Base-by-base conservation (phyloP, 2,888 invertebrate genomes). In the Chrysomela aeneicollis region DNA sequence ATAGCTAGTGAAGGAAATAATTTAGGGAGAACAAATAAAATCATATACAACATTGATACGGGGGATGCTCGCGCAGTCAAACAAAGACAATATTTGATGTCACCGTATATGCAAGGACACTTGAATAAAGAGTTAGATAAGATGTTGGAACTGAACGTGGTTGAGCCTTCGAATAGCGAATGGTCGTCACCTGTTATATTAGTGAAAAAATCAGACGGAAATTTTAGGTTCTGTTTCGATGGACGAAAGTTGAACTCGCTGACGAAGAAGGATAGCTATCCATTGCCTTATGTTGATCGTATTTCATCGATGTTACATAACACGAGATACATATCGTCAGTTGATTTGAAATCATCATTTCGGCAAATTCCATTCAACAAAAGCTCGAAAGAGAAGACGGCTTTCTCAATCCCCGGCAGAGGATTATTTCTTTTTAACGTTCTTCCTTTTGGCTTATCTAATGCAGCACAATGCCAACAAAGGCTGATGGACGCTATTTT, bases 201-300 rank as follows among this genome's bases (percentile, higher is more conserved):
- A 22, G 61, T 65, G 30, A 65, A 46, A 57, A 65, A 61, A 26
- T n/a, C n/a, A n/a, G n/a, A n/a, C n/a, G n/a, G n/a, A n/a, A n/a
- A n/a, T n/a, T n/a, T n/a, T n/a, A n/a, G 63, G 1, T 58, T 67
- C 53, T 63, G 63, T 57, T 67, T 67, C 52, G 66, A 66, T 30
- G 67, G 64, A 3, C 15, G 67, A 12, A 57, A 59, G 12, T 22
- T 67, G 2, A 67, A 67, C 47, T n/a, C 58, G 17, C 10, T 67
- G 6, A 63, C 63, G 55, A 69, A 63, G 51, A 58, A 59, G 42
- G 53, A 65, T 10, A 47, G 15, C 3, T 60, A 63, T 30, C 68
- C 62, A 6, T 19, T 63, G 4, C 67, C 66, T 8, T 32, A 51
- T 17, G 59, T 68, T 2, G 68, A 68, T n/a, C 59, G 58, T 8